These are phyloP conservation scores for Heterodera filipjevi DNA, from an alignment of 2,888 invertebrate genomes.

Conservation along the genomic window DNA sequence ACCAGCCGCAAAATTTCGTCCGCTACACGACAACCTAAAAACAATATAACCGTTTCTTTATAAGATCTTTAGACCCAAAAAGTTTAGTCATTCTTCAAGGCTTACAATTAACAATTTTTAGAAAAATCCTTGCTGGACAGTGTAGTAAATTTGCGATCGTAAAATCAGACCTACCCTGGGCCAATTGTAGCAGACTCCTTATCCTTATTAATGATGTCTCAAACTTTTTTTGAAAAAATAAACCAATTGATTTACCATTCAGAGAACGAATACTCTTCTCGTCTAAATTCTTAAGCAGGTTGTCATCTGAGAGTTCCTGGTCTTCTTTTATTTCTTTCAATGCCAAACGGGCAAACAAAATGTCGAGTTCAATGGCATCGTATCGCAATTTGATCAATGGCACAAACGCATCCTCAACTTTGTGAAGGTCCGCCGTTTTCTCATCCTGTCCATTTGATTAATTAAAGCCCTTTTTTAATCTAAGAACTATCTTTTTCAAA, in stretches of 20 bases:
- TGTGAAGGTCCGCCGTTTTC: constrained; percentile 71
- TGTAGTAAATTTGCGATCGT: too few species aligned
- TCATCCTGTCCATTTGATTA: constrained; percentile 68
- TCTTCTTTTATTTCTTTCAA: constrained; percentile 91
- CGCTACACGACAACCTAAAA: constrained; percentile 85
- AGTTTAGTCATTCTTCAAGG: too few species aligned
- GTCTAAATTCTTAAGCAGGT: constrained; percentile 88
- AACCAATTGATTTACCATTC: too few species aligned
- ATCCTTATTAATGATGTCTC: too few species aligned
- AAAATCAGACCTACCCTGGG: too few species aligned
- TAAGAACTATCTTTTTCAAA: constrained; percentile 15
- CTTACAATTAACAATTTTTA: too few species aligned
- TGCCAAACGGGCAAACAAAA: constrained; percentile 91
- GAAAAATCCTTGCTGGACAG: too few species aligned
- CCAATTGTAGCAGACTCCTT: too few species aligned
- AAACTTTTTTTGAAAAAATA: too few species aligned
- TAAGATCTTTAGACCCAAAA: too few species aligned
- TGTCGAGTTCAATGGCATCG: constrained; percentile 93
- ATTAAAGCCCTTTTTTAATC: neutral
- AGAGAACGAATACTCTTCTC: constrained; percentile 93
- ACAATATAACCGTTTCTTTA: too few species aligned
- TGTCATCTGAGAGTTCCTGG: constrained; percentile 85
- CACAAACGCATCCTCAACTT: constrained; percentile 97
- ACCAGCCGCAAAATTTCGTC: constrained; percentile 95
- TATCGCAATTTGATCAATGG: constrained; percentile 99